These are phyloP conservation scores for Eilema caniola DNA, from an alignment of 2,888 invertebrate species.

Conservation along the genomic window DNA sequence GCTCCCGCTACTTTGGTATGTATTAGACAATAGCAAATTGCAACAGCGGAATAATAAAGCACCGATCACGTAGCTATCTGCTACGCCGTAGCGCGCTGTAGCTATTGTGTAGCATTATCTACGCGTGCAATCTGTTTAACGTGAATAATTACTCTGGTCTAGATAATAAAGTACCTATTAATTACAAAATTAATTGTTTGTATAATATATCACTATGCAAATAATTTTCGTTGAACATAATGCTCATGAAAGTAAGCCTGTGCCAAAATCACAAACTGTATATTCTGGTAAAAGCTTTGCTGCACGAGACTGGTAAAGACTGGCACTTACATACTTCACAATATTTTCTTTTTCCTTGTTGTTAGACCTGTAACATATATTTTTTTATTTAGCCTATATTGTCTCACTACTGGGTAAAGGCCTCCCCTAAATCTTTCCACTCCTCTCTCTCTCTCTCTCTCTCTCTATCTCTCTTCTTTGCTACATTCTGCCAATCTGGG, in stretches of 20 bases:
- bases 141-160: neutral
- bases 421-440: too few species aligned
- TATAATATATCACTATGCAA: neutral
- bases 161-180: neutral
- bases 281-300: neutral
- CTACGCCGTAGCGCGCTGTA: constrained; percentile 8
- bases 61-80: neutral
- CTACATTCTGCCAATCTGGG: too few species aligned
- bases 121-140: neutral
- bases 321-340: too few species aligned
- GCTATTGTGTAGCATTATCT: neutral
- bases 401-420: too few species aligned
- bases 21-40: neutral
- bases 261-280: neutral
- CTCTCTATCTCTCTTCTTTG: too few species aligned
- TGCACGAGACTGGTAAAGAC: too few species aligned
- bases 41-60: neutral
- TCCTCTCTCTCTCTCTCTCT: too few species aligned
- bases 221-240: neutral
- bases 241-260: neutral
- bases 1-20: too few species aligned
- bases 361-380: too few species aligned
- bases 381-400: too few species aligned
- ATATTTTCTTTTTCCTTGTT: too few species aligned
- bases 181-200: neutral